phyloP scores from a whole-genome alignment of 2,113 vertebrate species.

The Anhinga anhinga region DNA sequence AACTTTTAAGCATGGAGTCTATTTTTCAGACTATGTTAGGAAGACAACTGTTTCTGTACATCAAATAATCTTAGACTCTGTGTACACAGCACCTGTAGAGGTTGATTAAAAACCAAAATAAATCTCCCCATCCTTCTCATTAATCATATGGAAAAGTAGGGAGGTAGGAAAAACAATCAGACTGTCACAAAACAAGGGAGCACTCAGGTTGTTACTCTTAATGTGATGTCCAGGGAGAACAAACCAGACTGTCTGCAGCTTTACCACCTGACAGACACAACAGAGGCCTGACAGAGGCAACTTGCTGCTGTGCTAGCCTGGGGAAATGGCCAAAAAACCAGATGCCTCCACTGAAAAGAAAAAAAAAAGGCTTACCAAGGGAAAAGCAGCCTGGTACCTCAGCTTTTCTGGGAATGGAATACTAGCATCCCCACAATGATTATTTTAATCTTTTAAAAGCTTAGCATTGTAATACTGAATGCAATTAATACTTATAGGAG shows the following conservation, averaged over 20 bases:
- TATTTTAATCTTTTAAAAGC: not conserved
- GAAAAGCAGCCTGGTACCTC: not conserved
- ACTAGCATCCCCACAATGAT: not conserved
- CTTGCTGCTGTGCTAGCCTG: not conserved
- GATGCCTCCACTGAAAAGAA: not conserved
- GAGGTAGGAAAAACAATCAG: not conserved
- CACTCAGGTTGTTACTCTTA: not conserved
- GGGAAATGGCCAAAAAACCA: not conserved
- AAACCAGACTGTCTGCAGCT: not conserved
- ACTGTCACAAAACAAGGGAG: not conserved
- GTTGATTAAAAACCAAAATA: not conserved
- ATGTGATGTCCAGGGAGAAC: not conserved
- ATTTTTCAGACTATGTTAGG: not conserved
- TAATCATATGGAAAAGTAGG: not conserved
- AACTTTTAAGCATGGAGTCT: not conserved
- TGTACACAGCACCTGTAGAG: not conserved
- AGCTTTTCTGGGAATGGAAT: not conserved
- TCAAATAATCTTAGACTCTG: not conserved
- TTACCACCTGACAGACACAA: not conserved
- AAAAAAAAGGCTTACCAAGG: not conserved
- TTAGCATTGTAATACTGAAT: not conserved
- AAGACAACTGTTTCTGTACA: not conserved
- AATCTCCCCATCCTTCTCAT: not conserved
- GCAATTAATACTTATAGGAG: not conserved
- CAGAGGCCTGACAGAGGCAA: not conserved